Evolutionary conservation across 2,888 invertebrate genomes (phyloP), one percentile per base, ranked within the genome.

Genomic region (Orthosia gracilis): DNA sequence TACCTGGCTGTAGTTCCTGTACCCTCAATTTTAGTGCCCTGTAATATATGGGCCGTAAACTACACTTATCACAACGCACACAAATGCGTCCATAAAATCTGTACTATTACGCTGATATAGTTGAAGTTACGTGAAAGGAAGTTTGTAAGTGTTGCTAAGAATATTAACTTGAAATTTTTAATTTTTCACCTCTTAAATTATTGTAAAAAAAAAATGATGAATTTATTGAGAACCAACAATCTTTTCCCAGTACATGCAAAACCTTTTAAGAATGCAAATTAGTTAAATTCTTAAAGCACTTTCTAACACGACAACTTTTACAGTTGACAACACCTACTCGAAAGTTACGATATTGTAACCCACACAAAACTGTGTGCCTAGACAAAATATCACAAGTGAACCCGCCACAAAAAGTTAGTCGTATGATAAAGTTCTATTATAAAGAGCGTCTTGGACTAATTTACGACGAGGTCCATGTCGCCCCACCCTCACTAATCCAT

Each of bases 401-500:
- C 65, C 80, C 81, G 87, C 68, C 79, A 80, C 83, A 80, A 80
- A 83, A 81, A 78, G 73, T 82, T 83, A 87, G 78, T 74, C 84
- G 89, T 89, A 92, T 93, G 92, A 94, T 94, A 94, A 95, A 94
- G 90, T 89, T 87, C 89, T 90, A 93, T 94, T 94, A 94, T 93
- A 94, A 94, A 95, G 92, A 92, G 91, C 91, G 92, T 90, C 92
- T 91, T 90, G 89, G 69, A 86, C 89, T 94, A 93, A 96, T 96
- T 96, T 96, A 96, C 92, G 93, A 91, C 78, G 87, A 87, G 90
- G 92, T 91, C 91, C 90, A 90, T 88, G 88, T 65, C 87, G 89
- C 92, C 92, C 93, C 91, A 90, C 94, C 94, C 92, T 90, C 80
- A 90, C 94, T 95, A 96, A 96, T 96, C 96, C 95, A 92, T 94